These are phyloP conservation scores for Cossypha heuglini DNA, from an alignment of 2,797 vertebrate species.

Conservation along the genomic window DNA sequence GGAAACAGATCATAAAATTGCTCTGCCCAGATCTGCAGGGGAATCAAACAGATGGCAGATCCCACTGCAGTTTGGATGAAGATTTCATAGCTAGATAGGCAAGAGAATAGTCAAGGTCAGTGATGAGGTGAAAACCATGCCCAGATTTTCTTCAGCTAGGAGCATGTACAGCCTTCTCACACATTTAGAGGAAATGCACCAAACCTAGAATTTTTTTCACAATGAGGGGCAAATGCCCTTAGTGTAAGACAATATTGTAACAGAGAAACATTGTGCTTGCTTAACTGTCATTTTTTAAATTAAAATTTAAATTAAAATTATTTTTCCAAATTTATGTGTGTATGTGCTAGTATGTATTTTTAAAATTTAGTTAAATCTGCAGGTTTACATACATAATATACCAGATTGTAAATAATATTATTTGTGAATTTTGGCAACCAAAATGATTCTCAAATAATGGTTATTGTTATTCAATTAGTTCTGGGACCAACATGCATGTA, in stretches of 20 bases:
- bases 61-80: constrained; percentile 18
- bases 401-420: neutral
- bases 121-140: neutral
- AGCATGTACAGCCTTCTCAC: neutral
- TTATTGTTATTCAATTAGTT: neutral
- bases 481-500: neutral
- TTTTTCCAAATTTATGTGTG: neutral
- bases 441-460: neutral
- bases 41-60: constrained; percentile 44
- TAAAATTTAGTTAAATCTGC: neutral
- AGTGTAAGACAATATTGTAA: neutral
- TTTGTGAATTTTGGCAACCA: neutral
- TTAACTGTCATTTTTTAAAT: neutral
- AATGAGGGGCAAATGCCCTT: neutral
- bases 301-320: neutral
- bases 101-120: constrained; percentile 24
- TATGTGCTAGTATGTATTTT: neutral
- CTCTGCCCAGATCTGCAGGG: neutral
- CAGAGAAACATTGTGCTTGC: neutral
- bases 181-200: neutral
- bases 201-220: neutral
- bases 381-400: neutral
- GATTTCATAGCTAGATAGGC: neutral
- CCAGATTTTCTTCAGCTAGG: neutral
- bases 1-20: neutral